Evolutionary conservation across 1,140 invertebrate species (phyloP), one percentile per base, ranked within the genome.

Genomic region (Chelonus insularis): DNA sequence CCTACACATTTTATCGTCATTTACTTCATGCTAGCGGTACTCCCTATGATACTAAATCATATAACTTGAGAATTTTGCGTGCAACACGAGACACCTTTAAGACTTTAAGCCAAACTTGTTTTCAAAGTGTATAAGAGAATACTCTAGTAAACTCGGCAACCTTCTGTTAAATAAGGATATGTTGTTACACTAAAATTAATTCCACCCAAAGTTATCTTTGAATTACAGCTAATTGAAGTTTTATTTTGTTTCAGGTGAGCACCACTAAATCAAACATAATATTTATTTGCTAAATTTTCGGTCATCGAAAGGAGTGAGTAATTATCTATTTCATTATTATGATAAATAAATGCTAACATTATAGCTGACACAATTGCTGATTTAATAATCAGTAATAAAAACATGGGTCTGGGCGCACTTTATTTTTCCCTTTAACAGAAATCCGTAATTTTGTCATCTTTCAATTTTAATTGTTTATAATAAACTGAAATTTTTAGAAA

Each of bases 41-140:
- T 48, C 61, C 62, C 63, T 57, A 47, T 62, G 66, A 72, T 67
- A 72, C 68, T 79, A 80, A 77, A 79, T 80, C 75, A 80, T 60
- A 54, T 76, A 79, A 78, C 75, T 79, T 74, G 75, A 75, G 75
- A 78, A 77, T 79, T 77, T 78, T 72, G 65, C 69, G 69, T 70
- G 70, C 68, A 63, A 57, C 64, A 63, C 63, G 70, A 68, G 69
- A 72, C 71, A 77, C 69, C 72, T 75, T 77, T 74, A 77, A 77
- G 70, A 77, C 69, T 71, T 76, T 52, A 70, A 70, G 71, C 69
- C 48, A 71, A 77, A 75, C 64, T 74, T 69, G 60, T 61, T 60
- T 23, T 23, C 41, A 60, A 54, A 54, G 8, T 52, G 8, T 18
- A 20, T 14, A 12, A 50, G 51, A 25, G 25, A 7, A 50, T 45